Conservation (phyloP, 2,113 vertebrate genomes). For the Pan paniscus region DNA sequence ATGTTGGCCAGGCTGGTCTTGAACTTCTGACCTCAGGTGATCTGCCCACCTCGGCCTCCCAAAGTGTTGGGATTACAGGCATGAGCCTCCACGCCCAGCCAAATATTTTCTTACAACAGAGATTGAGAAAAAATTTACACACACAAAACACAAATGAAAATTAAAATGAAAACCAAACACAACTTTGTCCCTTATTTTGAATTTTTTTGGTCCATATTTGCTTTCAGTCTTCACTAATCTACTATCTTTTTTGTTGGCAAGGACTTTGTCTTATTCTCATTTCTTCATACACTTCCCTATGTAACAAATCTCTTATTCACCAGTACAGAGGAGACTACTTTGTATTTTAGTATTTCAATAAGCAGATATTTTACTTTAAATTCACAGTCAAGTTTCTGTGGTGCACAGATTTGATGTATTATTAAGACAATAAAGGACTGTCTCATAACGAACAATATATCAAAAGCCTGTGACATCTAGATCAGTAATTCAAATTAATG, state of each 20-base stretch:
- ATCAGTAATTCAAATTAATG: constrained; percentile 68
- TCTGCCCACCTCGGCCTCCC: no score
- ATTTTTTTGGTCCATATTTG: neutral
- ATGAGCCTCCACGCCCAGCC: no score
- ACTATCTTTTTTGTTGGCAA: neutral
- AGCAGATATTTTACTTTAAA: constrained; percentile 36
- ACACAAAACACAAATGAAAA: neutral
- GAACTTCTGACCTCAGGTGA: no score
- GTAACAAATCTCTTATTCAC: neutral
- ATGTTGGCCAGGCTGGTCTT: no score
- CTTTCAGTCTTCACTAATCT: neutral
- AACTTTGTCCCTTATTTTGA: neutral
- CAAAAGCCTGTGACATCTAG: constrained; percentile 52
- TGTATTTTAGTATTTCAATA: constrained; percentile 29
- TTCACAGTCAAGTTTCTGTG: neutral
- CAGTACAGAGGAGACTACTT: neutral
- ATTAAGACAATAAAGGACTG: constrained; percentile 22
- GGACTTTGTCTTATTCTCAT: neutral
- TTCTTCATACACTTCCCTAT: neutral
- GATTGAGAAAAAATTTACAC: neutral
- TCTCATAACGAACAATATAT: constrained; percentile 40
- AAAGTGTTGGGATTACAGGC: no score
- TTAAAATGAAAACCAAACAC: neutral
- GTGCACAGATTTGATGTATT: constrained; percentile 35
- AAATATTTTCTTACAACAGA: neutral